Evolutionary conservation across 2,113 vertebrate species (phyloP), one percentile per base, ranked within the genome.

Genomic region (Numenius arquata): DNA sequence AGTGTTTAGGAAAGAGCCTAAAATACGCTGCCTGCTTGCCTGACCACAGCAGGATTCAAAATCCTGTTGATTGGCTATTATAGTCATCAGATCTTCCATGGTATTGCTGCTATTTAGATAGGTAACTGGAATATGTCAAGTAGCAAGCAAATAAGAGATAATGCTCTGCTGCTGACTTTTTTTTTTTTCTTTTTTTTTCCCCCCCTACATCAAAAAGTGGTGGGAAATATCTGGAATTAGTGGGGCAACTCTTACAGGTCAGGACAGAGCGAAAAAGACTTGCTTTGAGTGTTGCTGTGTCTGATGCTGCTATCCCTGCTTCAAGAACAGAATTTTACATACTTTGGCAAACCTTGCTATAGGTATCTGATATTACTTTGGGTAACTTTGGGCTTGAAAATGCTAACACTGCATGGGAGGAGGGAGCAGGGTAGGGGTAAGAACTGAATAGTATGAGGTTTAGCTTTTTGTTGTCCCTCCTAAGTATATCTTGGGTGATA

Each of bases 1-100:
- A 82, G 36, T 50, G n/a, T 95, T 94, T 93, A 83, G 88, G 48
- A 88, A 93, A 92, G 62, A 90, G 83, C 70, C n/a, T 94, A 52
- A 92, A 95, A 79, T 95, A 63, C 7, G 16, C 45, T 89, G 53
- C 84, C 73, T 76, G 29, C 45, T 78, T 85, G 43, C 70, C 34
- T 94, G 68, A 92, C 88, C 83, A 34, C 76, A 59, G 61, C 52
- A 87, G 79, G 77, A 85, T 80, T 94, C 85, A 22, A 85, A 95
- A 88, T 78, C 53, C 26, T 88, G 25, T 88, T 88, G 58, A 53
- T 30, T 62, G 71, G 29, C 53, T 93, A 12, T 75, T 59, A 70
- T 23, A 38, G 17, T 70, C 29, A 59, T 53, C 32, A 63, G n/a
- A 73, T 73, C 45, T 79, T 91, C 53, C 45, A 34, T 34, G 30